Evolutionary conservation across 2,888 invertebrate species (phyloP).

Genomic region (Pyralis farinalis): DNA sequence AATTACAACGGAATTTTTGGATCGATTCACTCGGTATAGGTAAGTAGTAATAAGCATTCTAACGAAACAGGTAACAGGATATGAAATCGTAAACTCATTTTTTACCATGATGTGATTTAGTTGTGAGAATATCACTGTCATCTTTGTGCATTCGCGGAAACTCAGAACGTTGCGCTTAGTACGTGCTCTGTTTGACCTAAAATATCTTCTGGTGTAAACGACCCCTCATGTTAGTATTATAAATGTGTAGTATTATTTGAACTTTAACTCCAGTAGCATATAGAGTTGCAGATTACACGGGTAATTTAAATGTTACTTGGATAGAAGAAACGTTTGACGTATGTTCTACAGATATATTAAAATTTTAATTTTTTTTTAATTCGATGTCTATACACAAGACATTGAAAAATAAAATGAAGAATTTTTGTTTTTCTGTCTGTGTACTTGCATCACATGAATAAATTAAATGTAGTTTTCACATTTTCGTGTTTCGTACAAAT

Average conservation of each 20-base stretch:
- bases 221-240: not conserved
- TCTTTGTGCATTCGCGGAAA: not conserved
- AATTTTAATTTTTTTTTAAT: no score
- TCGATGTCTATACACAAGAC: no score
- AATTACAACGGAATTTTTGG: not conserved
- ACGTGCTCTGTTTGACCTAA: slow-evolving; percentile 1
- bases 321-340: no score
- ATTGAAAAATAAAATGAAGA: not conserved
- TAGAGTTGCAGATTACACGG: not conserved
- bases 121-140: not conserved
- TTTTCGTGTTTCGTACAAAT: no score
- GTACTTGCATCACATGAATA: no score
- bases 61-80: no score
- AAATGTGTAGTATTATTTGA: not conserved
- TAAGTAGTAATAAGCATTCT: no score
- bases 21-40: no score
- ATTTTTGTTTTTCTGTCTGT: not conserved
- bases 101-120: no score
- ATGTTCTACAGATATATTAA: no score
- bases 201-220: slow-evolving; percentile 1
- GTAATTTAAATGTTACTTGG: slow-evolving; percentile 1
- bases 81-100: no score
- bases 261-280: not conserved
- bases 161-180: not conserved
- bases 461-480: no score